Evolutionary conservation across 2,888 invertebrate species (phyloP).

Genomic region (Ichneumon xanthorius): DNA sequence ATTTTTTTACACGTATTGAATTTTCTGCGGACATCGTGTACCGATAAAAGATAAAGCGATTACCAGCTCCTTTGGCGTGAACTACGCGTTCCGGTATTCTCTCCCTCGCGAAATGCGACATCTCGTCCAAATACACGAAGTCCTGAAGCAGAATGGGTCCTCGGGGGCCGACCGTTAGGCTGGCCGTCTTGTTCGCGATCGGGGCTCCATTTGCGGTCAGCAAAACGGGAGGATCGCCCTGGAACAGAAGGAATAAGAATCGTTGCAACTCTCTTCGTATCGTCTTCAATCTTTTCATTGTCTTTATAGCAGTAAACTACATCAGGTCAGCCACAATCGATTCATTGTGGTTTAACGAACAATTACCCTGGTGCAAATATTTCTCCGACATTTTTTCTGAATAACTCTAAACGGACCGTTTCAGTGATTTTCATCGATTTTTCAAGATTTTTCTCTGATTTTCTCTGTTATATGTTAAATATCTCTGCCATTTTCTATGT

Average conservation of each 20-base stretch:
- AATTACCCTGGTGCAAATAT: too few relatives aligned
- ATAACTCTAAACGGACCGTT: too few relatives aligned
- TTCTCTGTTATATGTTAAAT: too few relatives aligned
- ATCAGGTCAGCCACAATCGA: too few relatives aligned
- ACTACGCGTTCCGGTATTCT: conserved; percentile 98
- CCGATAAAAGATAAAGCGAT: conserved; percentile 44
- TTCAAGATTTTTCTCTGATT: too few relatives aligned
- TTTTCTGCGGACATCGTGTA: background rate
- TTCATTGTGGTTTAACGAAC: too few relatives aligned
- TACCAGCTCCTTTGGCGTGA: conserved; percentile 97
- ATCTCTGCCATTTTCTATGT: too few relatives aligned
- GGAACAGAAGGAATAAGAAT: conserved; percentile 74
- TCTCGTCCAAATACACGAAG: conserved; percentile 91
- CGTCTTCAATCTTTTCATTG: background rate
- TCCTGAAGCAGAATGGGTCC: conserved; percentile 95
- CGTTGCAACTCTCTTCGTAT: conserved; percentile 17
- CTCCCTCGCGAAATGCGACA: conserved; percentile 95
- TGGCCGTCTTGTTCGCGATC: conserved; percentile 91
- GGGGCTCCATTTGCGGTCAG: conserved; percentile 94
- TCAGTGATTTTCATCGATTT: too few relatives aligned
- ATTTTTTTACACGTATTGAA: background rate
- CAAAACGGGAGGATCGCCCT: conserved; percentile 88
- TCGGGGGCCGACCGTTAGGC: conserved; percentile 93
- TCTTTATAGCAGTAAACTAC: too few relatives aligned
- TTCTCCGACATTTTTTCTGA: too few relatives aligned